Percentiles rank a stretch among this genome's conserved stretches.
These are phyloP conservation scores for Spialia ferax DNA, from an alignment of 2,888 invertebrate species.

Conservation along the genomic window DNA sequence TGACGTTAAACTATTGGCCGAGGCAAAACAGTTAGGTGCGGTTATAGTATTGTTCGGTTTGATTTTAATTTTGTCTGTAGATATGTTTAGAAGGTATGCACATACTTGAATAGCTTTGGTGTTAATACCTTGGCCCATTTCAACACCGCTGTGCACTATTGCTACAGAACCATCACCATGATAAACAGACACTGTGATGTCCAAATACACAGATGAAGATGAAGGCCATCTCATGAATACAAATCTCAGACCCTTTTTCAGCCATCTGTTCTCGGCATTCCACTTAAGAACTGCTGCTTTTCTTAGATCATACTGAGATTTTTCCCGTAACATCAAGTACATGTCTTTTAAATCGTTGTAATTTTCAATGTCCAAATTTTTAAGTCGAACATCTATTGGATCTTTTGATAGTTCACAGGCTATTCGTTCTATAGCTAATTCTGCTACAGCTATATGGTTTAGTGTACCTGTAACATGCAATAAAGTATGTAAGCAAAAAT, in stretches of 20 bases:
- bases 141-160: neutral
- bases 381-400: constrained; percentile 1
- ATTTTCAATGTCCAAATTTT: neutral
- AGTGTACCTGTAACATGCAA: neutral
- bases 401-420: neutral
- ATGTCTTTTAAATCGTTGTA: neutral
- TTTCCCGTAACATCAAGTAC: neutral
- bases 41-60: neutral
- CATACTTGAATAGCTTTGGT: neutral
- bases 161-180: neutral
- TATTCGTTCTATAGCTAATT: neutral
- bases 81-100: neutral
- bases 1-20: neutral
- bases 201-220: neutral
- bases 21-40: neutral
- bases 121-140: neutral
- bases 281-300: neutral
- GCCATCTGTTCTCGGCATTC: neutral
- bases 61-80: neutral
- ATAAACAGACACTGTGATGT: neutral
- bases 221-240: neutral
- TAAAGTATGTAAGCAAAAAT: neutral
- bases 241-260: neutral
- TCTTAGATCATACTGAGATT: neutral
- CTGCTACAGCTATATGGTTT: neutral